These are phyloP conservation scores for Polymixis flavicincta DNA, from an alignment of 2,888 invertebrate genomes.

Conservation along the genomic window DNA sequence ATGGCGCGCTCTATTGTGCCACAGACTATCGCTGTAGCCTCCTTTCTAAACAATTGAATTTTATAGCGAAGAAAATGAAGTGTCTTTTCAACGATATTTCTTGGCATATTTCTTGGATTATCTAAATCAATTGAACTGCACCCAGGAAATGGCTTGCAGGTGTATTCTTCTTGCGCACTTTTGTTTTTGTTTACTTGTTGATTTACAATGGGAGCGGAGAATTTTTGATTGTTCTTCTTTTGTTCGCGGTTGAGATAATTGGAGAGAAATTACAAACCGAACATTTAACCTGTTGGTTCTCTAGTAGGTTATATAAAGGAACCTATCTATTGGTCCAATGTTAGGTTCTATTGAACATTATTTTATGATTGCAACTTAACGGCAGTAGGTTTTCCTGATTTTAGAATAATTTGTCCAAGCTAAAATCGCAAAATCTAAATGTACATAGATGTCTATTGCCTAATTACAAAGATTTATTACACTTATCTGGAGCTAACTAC, in stretches of 20 bases:
- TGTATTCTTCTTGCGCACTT: constrained; percentile 42
- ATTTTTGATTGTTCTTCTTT: constrained; percentile 12
- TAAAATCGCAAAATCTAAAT: too few relatives aligned
- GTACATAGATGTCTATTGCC: too few relatives aligned
- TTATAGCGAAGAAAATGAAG: constrained; percentile 67
- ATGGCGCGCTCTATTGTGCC: constrained; percentile 72
- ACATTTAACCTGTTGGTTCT: neutral
- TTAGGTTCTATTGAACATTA: neutral
- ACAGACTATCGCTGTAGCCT: constrained; percentile 68
- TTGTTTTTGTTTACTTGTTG: constrained; percentile 51
- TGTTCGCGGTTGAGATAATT: constrained; percentile 13
- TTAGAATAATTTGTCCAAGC: too few relatives aligned
- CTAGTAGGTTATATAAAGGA: neutral
- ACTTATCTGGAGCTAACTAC: too few relatives aligned
- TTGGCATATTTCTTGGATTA: constrained; percentile 56
- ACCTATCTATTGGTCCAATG: neutral
- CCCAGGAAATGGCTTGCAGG: constrained; percentile 35
- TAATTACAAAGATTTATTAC: too few relatives aligned
- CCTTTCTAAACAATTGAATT: constrained; percentile 74
- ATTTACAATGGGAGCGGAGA: constrained; percentile 19
- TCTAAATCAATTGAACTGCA: constrained; percentile 56
- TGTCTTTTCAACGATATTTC: constrained; percentile 57
- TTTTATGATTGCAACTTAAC: neutral
- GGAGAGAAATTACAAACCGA: neutral
- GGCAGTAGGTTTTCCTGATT: too few relatives aligned